phyloP scores from a whole-genome alignment of 2,888 invertebrate species.

The Miltochrista miniata region DNA sequence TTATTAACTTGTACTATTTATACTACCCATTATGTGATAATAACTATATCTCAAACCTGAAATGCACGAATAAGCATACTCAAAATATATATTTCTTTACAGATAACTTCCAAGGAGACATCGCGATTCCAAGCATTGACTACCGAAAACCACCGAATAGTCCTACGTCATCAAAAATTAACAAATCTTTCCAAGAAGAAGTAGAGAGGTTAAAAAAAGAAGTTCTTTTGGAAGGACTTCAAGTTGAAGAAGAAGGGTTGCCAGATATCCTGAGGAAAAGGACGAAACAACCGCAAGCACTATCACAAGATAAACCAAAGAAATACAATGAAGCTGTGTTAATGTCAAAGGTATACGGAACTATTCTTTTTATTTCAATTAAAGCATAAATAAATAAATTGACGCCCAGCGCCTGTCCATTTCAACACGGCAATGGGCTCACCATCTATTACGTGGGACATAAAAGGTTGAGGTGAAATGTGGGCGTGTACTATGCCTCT shows the following conservation, averaged over 20 bases:
- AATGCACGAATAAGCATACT: too few relatives aligned
- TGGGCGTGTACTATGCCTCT: too few relatives aligned
- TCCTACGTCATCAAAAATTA: constrained; percentile 78
- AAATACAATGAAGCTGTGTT: constrained; percentile 77
- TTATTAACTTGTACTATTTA: too few relatives aligned
- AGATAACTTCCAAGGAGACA: constrained; percentile 93
- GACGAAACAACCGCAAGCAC: constrained; percentile 85
- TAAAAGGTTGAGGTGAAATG: too few relatives aligned
- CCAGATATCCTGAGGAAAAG: constrained; percentile 89
- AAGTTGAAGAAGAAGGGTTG: constrained; percentile 93
- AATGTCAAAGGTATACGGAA: constrained; percentile 66
- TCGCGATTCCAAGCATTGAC: constrained; percentile 88
- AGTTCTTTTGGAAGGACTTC: constrained; percentile 90
- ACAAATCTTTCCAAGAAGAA: constrained; percentile 88
- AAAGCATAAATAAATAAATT: too few relatives aligned
- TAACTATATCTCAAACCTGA: too few relatives aligned
- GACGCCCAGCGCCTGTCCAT: too few relatives aligned
- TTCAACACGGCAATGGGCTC: too few relatives aligned
- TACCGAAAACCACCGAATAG: constrained; percentile 60
- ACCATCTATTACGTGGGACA: too few relatives aligned
- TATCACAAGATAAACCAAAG: constrained; percentile 75
- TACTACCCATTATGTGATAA: too few relatives aligned
- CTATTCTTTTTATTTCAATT: background rate
- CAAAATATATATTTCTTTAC: constrained; percentile 58
- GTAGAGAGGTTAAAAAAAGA: constrained; percentile 93